phyloP scores from a whole-genome alignment of 1,140 invertebrate species.

The Fragariocoptes setiger region DNA sequence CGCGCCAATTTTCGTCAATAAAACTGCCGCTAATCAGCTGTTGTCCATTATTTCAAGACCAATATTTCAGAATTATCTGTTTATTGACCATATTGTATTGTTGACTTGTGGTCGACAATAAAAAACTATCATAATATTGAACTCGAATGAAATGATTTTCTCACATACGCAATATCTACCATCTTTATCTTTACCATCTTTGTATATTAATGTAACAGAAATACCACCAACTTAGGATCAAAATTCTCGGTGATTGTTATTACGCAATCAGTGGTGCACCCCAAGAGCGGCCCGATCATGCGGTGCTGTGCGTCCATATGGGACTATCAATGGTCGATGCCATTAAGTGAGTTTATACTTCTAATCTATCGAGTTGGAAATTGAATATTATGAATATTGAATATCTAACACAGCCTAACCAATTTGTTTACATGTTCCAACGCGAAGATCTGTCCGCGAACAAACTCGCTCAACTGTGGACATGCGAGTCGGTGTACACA shows the following conservation, averaged over 20 bases:
- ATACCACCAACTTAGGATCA: constrained; percentile 71
- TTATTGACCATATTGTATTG: no score
- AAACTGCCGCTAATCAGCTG: no score
- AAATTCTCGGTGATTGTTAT: constrained; percentile 80
- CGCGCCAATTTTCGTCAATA: no score
- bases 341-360: constrained; percentile 37
- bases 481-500: constrained; percentile 87
- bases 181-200: neutral
- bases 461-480: constrained; percentile 78
- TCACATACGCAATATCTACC: no score
- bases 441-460: constrained; percentile 78
- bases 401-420: no score
- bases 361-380: neutral
- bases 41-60: no score
- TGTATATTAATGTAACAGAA: constrained; percentile 22
- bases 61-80: no score
- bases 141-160: no score
- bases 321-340: constrained; percentile 81
- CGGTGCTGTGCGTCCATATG: constrained; percentile 74
- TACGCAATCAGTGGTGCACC: constrained; percentile 70
- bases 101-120: no score
- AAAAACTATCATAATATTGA: no score
- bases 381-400: no score
- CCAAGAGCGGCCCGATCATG: constrained; percentile 53
- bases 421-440: no score